These are phyloP conservation scores for Nomada hirtipes DNA, from an alignment of 2,888 invertebrate genomes.

Conservation along the genomic window DNA sequence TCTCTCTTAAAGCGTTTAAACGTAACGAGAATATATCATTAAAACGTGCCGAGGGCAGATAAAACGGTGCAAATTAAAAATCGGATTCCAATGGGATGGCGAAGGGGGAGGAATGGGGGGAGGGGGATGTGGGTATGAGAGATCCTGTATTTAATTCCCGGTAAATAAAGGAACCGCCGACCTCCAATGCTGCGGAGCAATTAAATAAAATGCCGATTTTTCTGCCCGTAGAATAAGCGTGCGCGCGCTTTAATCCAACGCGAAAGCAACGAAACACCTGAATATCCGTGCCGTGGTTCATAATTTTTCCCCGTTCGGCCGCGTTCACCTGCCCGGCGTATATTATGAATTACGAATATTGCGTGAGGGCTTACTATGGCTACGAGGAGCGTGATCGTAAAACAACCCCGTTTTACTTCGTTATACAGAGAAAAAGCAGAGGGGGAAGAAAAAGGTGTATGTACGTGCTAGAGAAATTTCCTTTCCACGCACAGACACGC, in stretches of 20 bases:
- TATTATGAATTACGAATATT: constrained; percentile 53
- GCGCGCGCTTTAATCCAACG: constrained; percentile 1
- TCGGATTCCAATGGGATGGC: constrained; percentile 10
- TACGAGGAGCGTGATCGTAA: constrained; percentile 35
- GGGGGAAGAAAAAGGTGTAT: not conserved
- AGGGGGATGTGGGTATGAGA: too few species aligned
- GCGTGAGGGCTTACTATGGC: constrained; percentile 26
- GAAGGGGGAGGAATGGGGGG: not conserved
- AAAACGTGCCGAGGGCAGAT: not conserved
- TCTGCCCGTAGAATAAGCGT: not conserved
- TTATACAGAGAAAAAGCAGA: not conserved
- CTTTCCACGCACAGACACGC: constrained; percentile 42
- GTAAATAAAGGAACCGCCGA: constrained; percentile 27
- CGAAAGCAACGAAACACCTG: constrained; percentile 11
- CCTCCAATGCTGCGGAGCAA: not conserved
- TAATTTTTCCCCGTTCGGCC: constrained; percentile 17
- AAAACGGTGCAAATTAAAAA: constrained; percentile 33
- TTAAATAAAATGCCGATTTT: constrained; percentile 44
- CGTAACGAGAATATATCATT: constrained; percentile 5
- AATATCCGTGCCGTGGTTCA: constrained; percentile 12
- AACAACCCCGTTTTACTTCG: constrained; percentile 45
- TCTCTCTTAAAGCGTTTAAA: constrained; percentile 2
- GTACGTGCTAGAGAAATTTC: constrained; percentile 48
- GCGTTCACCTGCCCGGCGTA: not conserved
- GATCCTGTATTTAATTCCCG: constrained; percentile 29